These are phyloP conservation scores for Pristionchus mayeri DNA, from an alignment of 2,888 invertebrate genomes.

Conservation along the genomic window DNA sequence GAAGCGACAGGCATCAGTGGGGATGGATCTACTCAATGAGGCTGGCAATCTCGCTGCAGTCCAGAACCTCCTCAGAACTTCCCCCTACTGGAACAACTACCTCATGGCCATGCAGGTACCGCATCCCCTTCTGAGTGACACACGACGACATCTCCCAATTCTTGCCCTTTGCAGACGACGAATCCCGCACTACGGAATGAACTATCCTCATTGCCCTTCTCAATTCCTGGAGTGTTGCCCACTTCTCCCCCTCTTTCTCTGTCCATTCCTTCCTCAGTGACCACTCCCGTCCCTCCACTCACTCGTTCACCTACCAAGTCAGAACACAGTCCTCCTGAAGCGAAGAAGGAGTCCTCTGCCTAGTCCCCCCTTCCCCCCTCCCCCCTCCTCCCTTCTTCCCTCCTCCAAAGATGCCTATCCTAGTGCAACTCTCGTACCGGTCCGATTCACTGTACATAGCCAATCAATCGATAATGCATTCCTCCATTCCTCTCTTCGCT, in stretches of 20 bases:
- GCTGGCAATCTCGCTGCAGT: constrained; percentile 99
- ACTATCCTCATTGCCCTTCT: neutral
- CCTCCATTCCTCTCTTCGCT: neutral
- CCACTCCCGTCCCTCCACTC: neutral
- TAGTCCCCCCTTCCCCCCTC: neutral
- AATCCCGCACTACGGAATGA: constrained; percentile 2
- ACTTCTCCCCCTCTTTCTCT: constrained; percentile 44
- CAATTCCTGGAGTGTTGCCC: neutral
- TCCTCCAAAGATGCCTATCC: constrained; percentile 22
- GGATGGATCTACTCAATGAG: constrained; percentile 94
- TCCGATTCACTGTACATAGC: constrained; percentile 18
- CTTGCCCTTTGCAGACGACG: neutral
- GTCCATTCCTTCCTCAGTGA: constrained; percentile 4
- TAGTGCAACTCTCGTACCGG: constrained; percentile 41
- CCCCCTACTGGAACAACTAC: constrained; percentile 74
- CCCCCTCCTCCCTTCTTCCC: neutral
- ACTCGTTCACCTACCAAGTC: neutral
- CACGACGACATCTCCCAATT: neutral
- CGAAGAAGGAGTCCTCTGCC: neutral
- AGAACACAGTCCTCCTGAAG: neutral
- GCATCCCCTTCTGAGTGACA: neutral
- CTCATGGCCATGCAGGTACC: constrained; percentile 51
- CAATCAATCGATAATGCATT: neutral
- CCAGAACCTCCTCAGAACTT: constrained; percentile 81
- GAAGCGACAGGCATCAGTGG: constrained; percentile 98